Conservation (phyloP, 2,888 invertebrate genomes). For the Microchrysa polita region DNA sequence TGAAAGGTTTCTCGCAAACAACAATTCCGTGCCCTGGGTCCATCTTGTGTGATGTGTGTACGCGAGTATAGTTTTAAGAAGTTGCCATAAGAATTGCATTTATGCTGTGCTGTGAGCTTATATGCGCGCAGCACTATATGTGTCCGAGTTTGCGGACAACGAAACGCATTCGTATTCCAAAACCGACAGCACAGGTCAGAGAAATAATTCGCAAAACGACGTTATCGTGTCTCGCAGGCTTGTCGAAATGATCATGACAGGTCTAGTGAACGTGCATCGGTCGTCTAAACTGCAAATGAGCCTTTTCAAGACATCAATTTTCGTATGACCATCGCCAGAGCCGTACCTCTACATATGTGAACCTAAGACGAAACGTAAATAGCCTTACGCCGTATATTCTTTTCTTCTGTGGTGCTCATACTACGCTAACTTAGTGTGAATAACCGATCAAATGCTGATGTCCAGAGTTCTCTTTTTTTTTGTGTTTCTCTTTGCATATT, state of each 20-base stretch:
- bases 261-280: conserved; percentile 37
- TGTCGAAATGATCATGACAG: conserved; percentile 44
- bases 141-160: not conserved
- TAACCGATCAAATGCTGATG: conserved; percentile 34
- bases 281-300: conserved; percentile 40
- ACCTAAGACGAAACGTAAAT: not conserved
- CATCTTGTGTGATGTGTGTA: conserved; percentile 8
- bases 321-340: not conserved
- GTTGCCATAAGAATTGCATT: no score
- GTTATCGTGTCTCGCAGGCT: conserved; percentile 41
- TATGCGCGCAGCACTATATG: not conserved
- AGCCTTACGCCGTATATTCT: not conserved
- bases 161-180: conserved; percentile 39
- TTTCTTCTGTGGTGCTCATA: not conserved
- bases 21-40: conserved; percentile 33
- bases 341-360: not conserved
- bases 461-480: not conserved
- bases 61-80: not conserved
- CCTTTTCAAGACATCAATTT: conserved; percentile 35
- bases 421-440: conserved; percentile 22
- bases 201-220: conserved; percentile 40
- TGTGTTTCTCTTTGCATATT: conserved; percentile 21
- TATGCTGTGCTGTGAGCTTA: not conserved
- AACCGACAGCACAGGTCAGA: conserved; percentile 39
- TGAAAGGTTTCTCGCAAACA: conserved; percentile 39